Percentiles rank a stretch among this genome's conserved stretches.
phyloP scores from a whole-genome alignment of 2,888 invertebrate species.

The Cerastoderma edule region DNA sequence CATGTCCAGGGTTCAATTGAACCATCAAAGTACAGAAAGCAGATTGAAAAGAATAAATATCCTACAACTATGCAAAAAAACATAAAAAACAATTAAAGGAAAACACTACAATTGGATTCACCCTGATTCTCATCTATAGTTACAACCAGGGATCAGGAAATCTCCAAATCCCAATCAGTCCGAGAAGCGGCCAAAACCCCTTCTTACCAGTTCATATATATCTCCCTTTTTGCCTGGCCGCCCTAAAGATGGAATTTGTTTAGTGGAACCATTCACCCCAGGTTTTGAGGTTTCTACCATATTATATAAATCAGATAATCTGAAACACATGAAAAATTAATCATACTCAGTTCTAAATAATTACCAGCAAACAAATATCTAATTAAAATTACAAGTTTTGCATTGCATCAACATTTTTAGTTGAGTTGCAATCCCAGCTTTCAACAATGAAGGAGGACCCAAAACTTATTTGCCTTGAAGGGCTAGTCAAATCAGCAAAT shows the following conservation, averaged over 20 bases:
- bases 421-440: too few relatives aligned
- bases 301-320: slow-evolving; percentile 74
- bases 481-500: too few relatives aligned
- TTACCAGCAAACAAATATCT: too few relatives aligned
- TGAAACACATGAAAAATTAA: slow-evolving; percentile 38
- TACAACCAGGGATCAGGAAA: too few relatives aligned
- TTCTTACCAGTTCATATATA: slow-evolving; percentile 87
- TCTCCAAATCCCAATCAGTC: not conserved
- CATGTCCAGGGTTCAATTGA: too few relatives aligned
- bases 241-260: slow-evolving; percentile 82
- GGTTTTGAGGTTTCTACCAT: slow-evolving; percentile 68
- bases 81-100: not conserved
- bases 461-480: too few relatives aligned
- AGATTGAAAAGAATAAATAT: not conserved
- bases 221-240: slow-evolving; percentile 89
- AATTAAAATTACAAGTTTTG: too few relatives aligned
- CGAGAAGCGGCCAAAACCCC: not conserved
- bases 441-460: too few relatives aligned
- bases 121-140: too few relatives aligned
- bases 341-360: too few relatives aligned
- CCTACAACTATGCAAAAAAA: not conserved
- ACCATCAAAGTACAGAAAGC: too few relatives aligned
- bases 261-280: slow-evolving; percentile 75
- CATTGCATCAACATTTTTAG: too few relatives aligned
- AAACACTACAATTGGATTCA: not conserved